A percentile compares a stretch with the other conserved stretches of the same genome.
phyloP scores from a whole-genome alignment of 1,140 invertebrate genomes.

The Neodiprion virginianus region DNA sequence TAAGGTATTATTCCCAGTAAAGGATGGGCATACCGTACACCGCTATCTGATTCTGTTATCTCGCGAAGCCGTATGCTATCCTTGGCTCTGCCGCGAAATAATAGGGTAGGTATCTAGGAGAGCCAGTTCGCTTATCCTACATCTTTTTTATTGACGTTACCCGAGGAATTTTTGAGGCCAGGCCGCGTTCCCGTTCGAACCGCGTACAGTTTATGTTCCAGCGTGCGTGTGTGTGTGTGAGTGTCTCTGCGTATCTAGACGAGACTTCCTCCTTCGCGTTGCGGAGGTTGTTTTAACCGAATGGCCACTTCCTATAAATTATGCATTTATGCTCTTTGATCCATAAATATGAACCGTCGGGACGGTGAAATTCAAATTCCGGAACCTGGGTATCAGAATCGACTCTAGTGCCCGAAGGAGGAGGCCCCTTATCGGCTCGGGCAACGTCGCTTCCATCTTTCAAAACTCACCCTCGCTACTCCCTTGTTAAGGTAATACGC shows the following conservation, averaged over 20 bases:
- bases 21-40: not conserved
- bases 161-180: not conserved
- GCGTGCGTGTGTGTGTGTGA: too few relatives aligned
- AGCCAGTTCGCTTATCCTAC: not conserved
- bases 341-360: conserved; percentile 2
- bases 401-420: not conserved
- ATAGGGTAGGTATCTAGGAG: conserved; percentile 4
- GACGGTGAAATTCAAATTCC: not conserved
- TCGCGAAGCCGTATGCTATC: not conserved
- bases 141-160: conserved; percentile 1
- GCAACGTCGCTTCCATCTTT: too few relatives aligned
- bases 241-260: too few relatives aligned
- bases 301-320: conserved; percentile 7
- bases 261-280: not conserved
- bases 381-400: not conserved
- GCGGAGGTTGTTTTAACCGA: conserved; percentile 4
- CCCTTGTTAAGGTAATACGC: too few relatives aligned
- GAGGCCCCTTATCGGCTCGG: too few relatives aligned
- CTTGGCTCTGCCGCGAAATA: conserved; percentile 4
- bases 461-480: too few relatives aligned
- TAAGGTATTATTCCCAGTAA: conserved; percentile 5
- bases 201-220: too few relatives aligned
- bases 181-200: too few relatives aligned
- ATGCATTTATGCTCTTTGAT: not conserved
- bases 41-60: conserved; percentile 4